Base-by-base conservation (phyloP, 2,888 invertebrate species). In the Antheraea yamamai region DNA sequence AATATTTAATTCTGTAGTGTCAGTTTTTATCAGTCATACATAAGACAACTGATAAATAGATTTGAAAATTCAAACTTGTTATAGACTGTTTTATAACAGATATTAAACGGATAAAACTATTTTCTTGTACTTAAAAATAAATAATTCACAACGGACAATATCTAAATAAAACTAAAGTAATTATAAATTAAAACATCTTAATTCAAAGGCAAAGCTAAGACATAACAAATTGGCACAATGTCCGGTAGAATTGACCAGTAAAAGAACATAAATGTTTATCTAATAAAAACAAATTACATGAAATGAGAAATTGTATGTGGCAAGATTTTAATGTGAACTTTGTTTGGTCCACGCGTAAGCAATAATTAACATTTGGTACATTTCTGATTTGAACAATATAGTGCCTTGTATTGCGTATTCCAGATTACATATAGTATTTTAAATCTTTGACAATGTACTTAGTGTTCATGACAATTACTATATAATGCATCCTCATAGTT, bases 151-250 rank as follows among this genome's bases (percentile, higher is more conserved):
- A 39, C 39, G 39, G 70, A 10, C 39, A n/a, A 72, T 72, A 47
- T 72, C n/a, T 72, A 20, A 74, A 52, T 74, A 72, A 26, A 73
- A 73, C n/a, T 39, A 70, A 72, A 47, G 61, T 70, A 75, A 78
- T 73, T 79, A 79, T 80, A 76, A 78, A 77, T 73, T 74, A 75
- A 76, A 79, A 82, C 68, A 75, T 77, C 79, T 79, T 78, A 82
- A 72, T 72, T 39, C 78, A 81, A 47, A 77, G 76, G 81, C 77
- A 83, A 74, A 74, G 73, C 78, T 76, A 83, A 78, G 75, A 81
- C 79, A 77, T 76, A 79, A 73, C 77, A 79, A 80, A 83, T 51
- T 78, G 83, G 78, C 81, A 83, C 78, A 76, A 79, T 79, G 76
- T 74, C 73, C 77, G 80, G 78, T 23, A 26, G 39, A 10, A 39